These are phyloP conservation scores for Emydura subglobosa DNA, from an alignment of 2,113 vertebrate species.

Conservation along the genomic window DNA sequence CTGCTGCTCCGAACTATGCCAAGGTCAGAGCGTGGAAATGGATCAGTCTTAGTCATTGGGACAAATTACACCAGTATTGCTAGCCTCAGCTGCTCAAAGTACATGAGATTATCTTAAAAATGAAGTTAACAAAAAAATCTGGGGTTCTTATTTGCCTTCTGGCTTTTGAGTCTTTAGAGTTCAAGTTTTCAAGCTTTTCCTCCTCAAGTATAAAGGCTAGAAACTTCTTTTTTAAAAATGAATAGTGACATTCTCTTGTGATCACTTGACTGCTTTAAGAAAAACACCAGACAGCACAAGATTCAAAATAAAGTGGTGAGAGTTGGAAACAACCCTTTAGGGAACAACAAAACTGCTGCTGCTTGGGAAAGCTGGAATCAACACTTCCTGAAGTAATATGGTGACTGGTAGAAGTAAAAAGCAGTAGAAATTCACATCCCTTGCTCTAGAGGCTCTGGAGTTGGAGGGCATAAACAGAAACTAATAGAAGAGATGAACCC, in stretches of 20 bases:
- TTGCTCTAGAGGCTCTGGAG: background rate
- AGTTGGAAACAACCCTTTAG: background rate
- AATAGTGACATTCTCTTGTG: background rate
- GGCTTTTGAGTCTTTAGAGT: background rate
- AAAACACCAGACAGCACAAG: background rate
- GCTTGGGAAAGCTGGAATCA: background rate
- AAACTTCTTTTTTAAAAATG: background rate
- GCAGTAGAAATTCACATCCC: background rate
- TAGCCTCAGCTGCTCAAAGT: background rate
- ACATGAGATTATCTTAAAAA: background rate
- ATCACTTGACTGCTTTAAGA: background rate
- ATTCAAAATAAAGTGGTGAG: accelerated
- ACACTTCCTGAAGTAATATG: background rate
- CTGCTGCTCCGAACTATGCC: background rate
- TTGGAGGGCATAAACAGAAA: background rate
- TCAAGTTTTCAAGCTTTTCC: background rate
- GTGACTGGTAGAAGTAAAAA: background rate
- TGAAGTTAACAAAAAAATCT: accelerated
- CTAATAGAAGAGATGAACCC: background rate
- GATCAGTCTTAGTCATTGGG: background rate
- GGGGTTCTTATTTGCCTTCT: accelerated
- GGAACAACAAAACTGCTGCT: background rate
- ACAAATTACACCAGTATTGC: background rate
- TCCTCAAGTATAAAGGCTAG: background rate
- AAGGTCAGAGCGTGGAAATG: background rate